A percentile compares a stretch with the other conserved stretches of the same genome.
Conservation (phyloP, 2,888 invertebrate genomes). For the Nematopogon swammerdamellus region DNA sequence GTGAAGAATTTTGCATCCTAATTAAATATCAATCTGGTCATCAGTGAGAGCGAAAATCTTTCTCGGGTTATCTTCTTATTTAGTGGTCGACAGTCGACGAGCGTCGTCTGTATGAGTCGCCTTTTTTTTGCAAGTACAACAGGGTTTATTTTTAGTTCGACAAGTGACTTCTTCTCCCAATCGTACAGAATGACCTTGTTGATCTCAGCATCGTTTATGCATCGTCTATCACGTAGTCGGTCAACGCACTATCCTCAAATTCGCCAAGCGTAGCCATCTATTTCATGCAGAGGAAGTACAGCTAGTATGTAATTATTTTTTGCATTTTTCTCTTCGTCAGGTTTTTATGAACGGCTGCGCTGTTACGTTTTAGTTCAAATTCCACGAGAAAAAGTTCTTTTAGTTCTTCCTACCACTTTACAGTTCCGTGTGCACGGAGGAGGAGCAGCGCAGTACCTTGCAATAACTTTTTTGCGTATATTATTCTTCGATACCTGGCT, state of each 20-base stretch:
- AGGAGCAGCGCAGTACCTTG: neutral
- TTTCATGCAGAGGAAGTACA: slow-evolving; percentile 16
- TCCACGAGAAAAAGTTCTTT: neutral
- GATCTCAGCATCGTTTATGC: slow-evolving; percentile 16
- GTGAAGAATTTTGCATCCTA: slow-evolving; percentile 16
- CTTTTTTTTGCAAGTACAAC: too few relatives aligned
- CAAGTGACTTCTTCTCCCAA: too few relatives aligned
- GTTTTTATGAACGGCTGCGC: neutral
- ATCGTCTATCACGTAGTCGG: slow-evolving; percentile 28
- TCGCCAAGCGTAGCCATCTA: slow-evolving; percentile 22
- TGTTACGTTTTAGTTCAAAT: neutral
- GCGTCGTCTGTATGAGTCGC: too few relatives aligned
- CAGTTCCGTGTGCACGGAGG: neutral
- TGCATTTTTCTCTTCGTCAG: neutral
- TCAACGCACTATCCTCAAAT: slow-evolving; percentile 20
- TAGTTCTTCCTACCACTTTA: neutral
- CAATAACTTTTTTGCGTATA: neutral
- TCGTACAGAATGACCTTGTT: neutral
- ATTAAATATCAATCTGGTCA: slow-evolving; percentile 25
- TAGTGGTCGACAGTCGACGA: slow-evolving; percentile 7
- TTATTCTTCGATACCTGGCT: neutral
- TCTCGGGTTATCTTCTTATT: slow-evolving; percentile 23
- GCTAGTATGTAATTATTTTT: neutral
- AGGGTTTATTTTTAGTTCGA: too few relatives aligned
- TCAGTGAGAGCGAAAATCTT: slow-evolving; percentile 24